A percentile compares a stretch with the other conserved stretches of the same genome.
phyloP scores from a whole-genome alignment of 2,888 invertebrate species.

The Amiota minor region DNA sequence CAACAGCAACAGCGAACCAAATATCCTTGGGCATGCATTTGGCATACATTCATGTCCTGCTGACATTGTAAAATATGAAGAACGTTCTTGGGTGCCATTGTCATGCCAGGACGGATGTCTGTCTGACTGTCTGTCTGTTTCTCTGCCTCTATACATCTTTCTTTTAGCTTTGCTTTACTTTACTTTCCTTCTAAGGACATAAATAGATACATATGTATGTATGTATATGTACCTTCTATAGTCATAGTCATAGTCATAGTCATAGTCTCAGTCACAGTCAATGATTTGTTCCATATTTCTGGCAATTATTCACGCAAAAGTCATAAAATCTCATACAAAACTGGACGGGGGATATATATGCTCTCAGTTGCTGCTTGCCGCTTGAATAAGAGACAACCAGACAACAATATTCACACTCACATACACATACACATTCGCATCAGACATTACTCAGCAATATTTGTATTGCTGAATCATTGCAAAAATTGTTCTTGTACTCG shows the following conservation, averaged over 20 bases:
- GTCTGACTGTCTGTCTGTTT: no score
- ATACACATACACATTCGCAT: slow-evolving; percentile 30
- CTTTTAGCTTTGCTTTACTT: no score
- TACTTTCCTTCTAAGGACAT: no score
- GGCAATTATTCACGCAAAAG: slow-evolving; percentile 27
- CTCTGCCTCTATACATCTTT: no score
- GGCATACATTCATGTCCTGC: slow-evolving; percentile 35
- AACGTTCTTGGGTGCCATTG: not conserved
- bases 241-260: no score
- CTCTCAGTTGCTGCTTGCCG: not conserved
- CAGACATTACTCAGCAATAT: slow-evolving; percentile 62
- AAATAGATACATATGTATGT: no score
- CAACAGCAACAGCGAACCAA: not conserved
- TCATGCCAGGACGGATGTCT: not conserved
- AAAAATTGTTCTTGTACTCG: not conserved
- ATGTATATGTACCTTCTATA: no score
- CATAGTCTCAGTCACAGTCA: slow-evolving; percentile 9
- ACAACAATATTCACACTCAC: slow-evolving; percentile 3
- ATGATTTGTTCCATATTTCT: slow-evolving; percentile 57
- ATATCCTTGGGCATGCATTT: not conserved
- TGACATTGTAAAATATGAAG: slow-evolving; percentile 31
- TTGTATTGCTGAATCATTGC: slow-evolving; percentile 58
- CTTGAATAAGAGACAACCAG: not conserved
- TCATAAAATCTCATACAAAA: slow-evolving; percentile 16
- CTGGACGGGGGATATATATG: not conserved